These are phyloP conservation scores for Periophthalmus modestus DNA, from an alignment of 2,113 vertebrate species.

Conservation along the genomic window DNA sequence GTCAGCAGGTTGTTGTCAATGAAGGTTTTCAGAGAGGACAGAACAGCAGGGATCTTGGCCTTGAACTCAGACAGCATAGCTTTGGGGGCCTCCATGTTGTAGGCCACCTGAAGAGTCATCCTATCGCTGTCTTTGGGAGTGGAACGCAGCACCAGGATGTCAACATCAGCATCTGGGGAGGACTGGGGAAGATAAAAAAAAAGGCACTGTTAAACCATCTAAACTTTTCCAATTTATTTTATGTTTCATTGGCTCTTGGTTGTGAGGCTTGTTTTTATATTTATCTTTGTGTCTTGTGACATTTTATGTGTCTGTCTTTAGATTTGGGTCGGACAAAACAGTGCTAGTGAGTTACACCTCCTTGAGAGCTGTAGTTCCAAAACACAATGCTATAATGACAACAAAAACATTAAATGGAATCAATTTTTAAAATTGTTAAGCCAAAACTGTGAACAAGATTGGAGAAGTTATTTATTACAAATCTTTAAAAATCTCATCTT, in stretches of 20 bases:
- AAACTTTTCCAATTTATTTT: neutral
- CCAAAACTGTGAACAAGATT: too few species aligned
- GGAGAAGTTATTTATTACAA: too few species aligned
- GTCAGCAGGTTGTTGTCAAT: conserved; percentile 75
- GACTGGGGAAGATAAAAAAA: conserved; percentile 73
- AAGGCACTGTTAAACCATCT: neutral
- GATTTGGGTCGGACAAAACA: too few species aligned
- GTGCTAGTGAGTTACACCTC: too few species aligned
- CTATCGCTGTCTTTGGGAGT: conserved; percentile 57
- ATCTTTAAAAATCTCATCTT: too few species aligned
- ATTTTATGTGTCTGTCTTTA: too few species aligned
- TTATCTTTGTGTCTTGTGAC: too few species aligned
- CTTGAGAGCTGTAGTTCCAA: too few species aligned
- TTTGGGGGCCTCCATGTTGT: conserved; percentile 77
- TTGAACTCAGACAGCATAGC: conserved; percentile 77
- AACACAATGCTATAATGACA: too few species aligned
- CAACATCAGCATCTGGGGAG: conserved; percentile 78
- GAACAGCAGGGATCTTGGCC: conserved; percentile 70
- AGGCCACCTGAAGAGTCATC: conserved; percentile 77
- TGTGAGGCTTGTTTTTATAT: neutral
- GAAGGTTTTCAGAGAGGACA: conserved; percentile 64
- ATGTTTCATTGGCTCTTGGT: neutral
- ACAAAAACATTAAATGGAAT: too few species aligned
- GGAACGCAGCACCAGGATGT: conserved; percentile 78
- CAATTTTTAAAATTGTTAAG: too few species aligned